Evolutionary conservation across 2,888 invertebrate genomes (phyloP).

Genomic region (Nomada fucata): DNA sequence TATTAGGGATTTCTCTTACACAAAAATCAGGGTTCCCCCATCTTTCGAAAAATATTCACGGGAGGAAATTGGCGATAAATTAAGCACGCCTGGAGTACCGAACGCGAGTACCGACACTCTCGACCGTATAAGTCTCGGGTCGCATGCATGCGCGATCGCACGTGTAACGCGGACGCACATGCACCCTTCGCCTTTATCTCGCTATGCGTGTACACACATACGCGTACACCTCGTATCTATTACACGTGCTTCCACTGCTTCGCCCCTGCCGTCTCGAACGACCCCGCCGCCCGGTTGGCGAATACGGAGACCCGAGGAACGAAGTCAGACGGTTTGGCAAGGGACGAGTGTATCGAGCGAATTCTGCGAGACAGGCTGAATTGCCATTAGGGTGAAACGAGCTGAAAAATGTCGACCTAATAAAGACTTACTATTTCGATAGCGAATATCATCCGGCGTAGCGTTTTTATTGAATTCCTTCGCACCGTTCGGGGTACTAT

Average conservation of each 20-base stretch:
- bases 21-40: no score
- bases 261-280: constrained; percentile 44
- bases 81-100: constrained; percentile 59
- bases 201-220: neutral
- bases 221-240: neutral
- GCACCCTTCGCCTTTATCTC: constrained; percentile 27
- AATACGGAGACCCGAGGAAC: constrained; percentile 29
- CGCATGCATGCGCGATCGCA: constrained; percentile 31
- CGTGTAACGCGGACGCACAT: neutral
- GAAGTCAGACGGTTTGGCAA: constrained; percentile 5
- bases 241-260: neutral
- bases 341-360: constrained; percentile 51
- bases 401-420: constrained; percentile 54
- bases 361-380: constrained; percentile 49
- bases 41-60: constrained; percentile 31
- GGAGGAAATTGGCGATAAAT: constrained; percentile 60
- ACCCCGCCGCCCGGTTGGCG: constrained; percentile 34
- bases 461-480: constrained; percentile 20
- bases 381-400: constrained; percentile 52
- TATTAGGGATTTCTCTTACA: no score
- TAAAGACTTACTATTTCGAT: constrained; percentile 22
- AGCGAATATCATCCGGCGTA: neutral
- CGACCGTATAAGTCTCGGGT: constrained; percentile 31
- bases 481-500: neutral
- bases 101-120: constrained; percentile 56